phyloP scores from a whole-genome alignment of 2,113 vertebrate genomes.

The Catagonus wagneri region DNA sequence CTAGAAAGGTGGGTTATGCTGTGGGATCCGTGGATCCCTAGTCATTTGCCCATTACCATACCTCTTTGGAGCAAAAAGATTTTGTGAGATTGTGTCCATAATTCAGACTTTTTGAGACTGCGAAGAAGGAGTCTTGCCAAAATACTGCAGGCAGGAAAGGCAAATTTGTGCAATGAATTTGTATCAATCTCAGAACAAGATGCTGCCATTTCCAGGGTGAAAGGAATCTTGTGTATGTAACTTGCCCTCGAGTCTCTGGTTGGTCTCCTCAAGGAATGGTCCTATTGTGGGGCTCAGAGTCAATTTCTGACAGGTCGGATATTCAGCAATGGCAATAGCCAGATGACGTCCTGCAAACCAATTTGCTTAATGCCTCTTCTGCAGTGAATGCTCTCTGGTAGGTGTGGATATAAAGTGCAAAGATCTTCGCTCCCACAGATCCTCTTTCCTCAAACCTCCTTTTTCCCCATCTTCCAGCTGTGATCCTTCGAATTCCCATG shows the following conservation, averaged over 20 bases:
- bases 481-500: neutral
- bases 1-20: neutral
- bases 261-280: neutral
- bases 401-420: neutral
- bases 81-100: neutral
- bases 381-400: too few species aligned
- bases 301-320: neutral
- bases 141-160: neutral
- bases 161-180: neutral
- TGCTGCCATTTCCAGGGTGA: neutral
- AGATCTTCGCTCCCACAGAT: too few species aligned
- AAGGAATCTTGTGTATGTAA: neutral
- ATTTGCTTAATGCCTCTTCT: neutral
- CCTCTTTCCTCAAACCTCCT: neutral
- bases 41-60: neutral
- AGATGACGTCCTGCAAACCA: neutral
- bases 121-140: neutral
- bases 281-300: rapidly evolving
- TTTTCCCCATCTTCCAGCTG: neutral
- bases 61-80: neutral
- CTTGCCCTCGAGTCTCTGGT: neutral
- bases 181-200: neutral
- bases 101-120: neutral
- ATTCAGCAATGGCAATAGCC: neutral
- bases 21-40: neutral